Conservation (phyloP, 2,888 invertebrate species). For the Icerya purchasi region DNA sequence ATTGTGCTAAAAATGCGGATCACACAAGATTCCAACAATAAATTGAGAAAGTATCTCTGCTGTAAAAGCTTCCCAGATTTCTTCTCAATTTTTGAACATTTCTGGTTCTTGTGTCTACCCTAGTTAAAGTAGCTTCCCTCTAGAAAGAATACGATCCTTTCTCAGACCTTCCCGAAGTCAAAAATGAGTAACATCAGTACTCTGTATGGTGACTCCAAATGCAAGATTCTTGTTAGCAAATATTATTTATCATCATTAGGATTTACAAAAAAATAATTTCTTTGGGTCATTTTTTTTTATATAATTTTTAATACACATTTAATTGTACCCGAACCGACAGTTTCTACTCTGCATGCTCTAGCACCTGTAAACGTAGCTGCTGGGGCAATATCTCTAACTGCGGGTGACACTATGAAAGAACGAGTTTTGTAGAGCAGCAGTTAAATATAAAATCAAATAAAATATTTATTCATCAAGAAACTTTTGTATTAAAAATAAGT, state of each 20-base stretch:
- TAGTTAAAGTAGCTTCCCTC: constrained; percentile 1
- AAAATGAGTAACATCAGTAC: constrained; percentile 1
- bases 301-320: no score
- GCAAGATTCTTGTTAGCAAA: neutral
- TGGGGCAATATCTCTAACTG: no score
- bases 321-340: no score
- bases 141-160: neutral
- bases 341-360: no score
- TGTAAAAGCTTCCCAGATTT: neutral
- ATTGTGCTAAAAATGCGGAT: neutral
- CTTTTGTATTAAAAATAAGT: no score
- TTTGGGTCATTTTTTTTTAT: no score
- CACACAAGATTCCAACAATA: neutral
- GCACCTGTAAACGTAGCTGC: no score
- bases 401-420: no score
- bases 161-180: constrained; percentile 3
- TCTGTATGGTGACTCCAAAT: neutral
- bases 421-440: no score
- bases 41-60: neutral
- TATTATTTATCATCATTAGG: neutral
- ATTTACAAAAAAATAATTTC: no score
- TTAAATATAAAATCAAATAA: no score
- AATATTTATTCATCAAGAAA: no score
- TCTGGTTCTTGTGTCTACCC: constrained; percentile 22
- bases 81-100: constrained; percentile 21